Conservation (phyloP, 2,113 vertebrate species). For the Perca schrenkii region DNA sequence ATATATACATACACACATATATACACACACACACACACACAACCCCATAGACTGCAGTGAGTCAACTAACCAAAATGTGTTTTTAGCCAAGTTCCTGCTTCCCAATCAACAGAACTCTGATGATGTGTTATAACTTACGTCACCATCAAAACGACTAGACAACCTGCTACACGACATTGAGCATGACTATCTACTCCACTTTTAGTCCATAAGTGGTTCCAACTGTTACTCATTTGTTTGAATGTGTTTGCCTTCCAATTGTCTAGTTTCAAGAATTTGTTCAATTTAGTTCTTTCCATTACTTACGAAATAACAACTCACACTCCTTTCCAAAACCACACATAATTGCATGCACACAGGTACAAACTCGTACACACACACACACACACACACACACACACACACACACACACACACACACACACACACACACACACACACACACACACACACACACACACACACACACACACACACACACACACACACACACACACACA, state of each 20-base stretch:
- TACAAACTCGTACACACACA: constrained; percentile 3
- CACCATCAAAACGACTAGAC: constrained; percentile 9
- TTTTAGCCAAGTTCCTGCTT: constrained; percentile 27
- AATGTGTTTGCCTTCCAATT: constrained; percentile 41
- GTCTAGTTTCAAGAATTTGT: constrained; percentile 47
- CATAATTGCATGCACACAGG: constrained; percentile 25
- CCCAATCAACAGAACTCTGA: constrained; percentile 37
- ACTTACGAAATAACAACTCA: constrained; percentile 43
- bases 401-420: not conserved
- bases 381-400: not conserved
- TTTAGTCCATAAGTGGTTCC: constrained; percentile 40
- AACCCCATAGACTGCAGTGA: not conserved
- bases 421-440: not conserved
- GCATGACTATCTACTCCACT: constrained; percentile 29
- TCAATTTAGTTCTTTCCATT: constrained; percentile 55
- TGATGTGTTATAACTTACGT: constrained; percentile 42
- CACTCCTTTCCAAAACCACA: constrained; percentile 49
- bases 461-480: not conserved
- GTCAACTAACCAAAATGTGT: constrained; percentile 19
- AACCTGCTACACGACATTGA: constrained; percentile 32
- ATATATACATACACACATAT: no score
- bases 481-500: constrained; percentile 13
- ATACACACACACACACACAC: not conserved
- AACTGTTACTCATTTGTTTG: constrained; percentile 44
- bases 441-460: not conserved